Evolutionary conservation across 2,113 vertebrate genomes (phyloP), one percentile per base, ranked within the genome.

Genomic region (Thunnus thynnus): DNA sequence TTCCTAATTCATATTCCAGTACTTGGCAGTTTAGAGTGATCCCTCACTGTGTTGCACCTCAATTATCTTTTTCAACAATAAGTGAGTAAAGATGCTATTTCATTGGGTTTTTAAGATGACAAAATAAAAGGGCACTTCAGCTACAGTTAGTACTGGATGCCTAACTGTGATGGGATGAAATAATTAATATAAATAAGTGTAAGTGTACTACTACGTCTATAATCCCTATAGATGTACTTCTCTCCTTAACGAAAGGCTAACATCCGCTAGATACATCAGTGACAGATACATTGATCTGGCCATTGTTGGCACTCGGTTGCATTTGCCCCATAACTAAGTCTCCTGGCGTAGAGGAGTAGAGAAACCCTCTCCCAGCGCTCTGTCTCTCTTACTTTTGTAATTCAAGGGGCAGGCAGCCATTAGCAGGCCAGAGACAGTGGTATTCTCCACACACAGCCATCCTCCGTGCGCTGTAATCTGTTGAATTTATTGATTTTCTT

Each of bases 401-500:
- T 73, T 83, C 68, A 25, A 76, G 58, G 57, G 25, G 48, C 75
- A 64, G 65, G 65, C 71, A 36, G 54, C 67, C 79, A 83, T 88
- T 85, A 89, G 72, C 70, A 60, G 79, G 73, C 67, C 66, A 41
- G 57, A 27, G 64, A 69, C 44, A 10, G 66, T 10, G n/a, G 25
- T 55, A 57, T 78, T 83, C 89, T 81, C 36, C 30, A 20, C 76
- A 71, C 78, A 63, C 17, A 20, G 48, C 22, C 11, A 20, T 27
- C 36, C 70, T 80, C 84, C 20, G 0, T 66, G 46, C 27, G 25
- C 54, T 82, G 61, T 85, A 82, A 83, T 89, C 80, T 82, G 85
- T 41, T 71, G 62, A 78, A 86, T 72, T 64, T 72, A 89, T 86
- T 61, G 87, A 82, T 87, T 88, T 84, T 66, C 57, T n/a, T 68